Conservation (phyloP, 2,113 vertebrate genomes). For the Scartelaos histophorus region DNA sequence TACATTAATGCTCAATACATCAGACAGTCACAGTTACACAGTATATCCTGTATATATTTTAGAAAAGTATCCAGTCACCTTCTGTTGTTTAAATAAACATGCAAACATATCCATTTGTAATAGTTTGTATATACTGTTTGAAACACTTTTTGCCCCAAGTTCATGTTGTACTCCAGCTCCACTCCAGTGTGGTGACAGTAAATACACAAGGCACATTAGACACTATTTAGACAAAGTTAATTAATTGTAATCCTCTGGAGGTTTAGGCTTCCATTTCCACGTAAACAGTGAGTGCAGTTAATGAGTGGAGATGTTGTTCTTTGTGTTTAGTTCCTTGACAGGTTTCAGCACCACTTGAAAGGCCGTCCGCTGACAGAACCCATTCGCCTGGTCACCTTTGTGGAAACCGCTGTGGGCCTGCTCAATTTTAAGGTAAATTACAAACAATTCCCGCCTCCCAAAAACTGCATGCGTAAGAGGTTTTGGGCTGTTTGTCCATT, state of each 20-base stretch:
- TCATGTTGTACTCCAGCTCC: background rate
- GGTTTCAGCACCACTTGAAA: conserved; percentile 88
- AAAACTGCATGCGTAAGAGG: conserved; percentile 61
- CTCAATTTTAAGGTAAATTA: conserved; percentile 97
- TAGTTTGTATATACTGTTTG: no score
- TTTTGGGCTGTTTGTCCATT: conserved; percentile 52
- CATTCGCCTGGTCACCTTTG: conserved; percentile 95
- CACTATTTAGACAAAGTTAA: conserved; percentile 26
- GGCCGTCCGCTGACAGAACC: conserved; percentile 87
- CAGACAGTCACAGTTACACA: no score
- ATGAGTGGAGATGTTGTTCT: conserved; percentile 54
- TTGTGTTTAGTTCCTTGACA: conserved; percentile 93
- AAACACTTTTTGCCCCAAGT: conserved; percentile 9
- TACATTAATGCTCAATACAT: no score
- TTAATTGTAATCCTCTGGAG: conserved; percentile 40
- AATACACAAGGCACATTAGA: background rate
- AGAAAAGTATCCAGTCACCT: no score
- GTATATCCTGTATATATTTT: no score
- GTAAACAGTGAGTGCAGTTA: conserved; percentile 48
- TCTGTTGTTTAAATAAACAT: no score
- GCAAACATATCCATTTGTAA: no score
- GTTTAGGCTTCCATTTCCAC: conserved; percentile 31
- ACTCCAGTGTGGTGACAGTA: background rate
- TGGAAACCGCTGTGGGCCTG: conserved; percentile 96
- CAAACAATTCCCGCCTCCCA: conserved; percentile 33